phyloP scores from a whole-genome alignment of 2,797 vertebrate species.

The Mastacembelus armatus region DNA sequence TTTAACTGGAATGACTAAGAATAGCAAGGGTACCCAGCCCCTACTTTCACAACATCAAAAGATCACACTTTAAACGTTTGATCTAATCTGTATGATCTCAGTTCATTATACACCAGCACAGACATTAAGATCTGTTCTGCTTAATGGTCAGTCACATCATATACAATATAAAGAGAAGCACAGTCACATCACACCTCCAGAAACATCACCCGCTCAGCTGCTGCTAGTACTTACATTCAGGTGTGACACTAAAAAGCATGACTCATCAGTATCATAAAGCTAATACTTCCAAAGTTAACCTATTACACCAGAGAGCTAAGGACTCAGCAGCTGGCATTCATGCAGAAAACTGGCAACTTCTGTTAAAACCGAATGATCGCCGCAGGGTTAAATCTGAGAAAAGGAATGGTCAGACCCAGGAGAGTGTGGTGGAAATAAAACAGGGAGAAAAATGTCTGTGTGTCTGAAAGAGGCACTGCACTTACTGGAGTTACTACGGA shows the following conservation, averaged over 20 bases:
- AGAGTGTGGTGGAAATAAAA: not conserved
- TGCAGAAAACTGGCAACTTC: not conserved
- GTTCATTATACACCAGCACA: constrained; percentile 38
- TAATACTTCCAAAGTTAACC: not conserved
- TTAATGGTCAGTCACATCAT: constrained; percentile 26
- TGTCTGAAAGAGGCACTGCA: no score
- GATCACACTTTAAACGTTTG: constrained; percentile 41
- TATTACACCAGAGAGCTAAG: not conserved
- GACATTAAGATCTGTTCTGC: not conserved
- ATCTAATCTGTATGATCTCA: constrained; percentile 51
- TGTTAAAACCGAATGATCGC: not conserved
- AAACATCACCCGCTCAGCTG: constrained; percentile 22
- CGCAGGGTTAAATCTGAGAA: not conserved
- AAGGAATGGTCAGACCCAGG: not conserved
- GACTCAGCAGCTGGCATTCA: not conserved
- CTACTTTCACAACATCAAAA: constrained; percentile 53
- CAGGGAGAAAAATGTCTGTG: no score
- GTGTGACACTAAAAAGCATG: not conserved
- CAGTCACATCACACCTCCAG: constrained; percentile 15
- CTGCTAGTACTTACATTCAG: constrained; percentile 8
- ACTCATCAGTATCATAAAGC: not conserved
- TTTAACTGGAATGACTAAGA: constrained; percentile 64
- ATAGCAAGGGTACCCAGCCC: constrained; percentile 78
- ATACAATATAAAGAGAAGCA: constrained; percentile 18
- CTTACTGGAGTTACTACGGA: no score